Percentiles rank a stretch among this genome's conserved stretches.
These are phyloP conservation scores for Hydriomena furcata DNA, from an alignment of 2,888 invertebrate species.

Conservation along the genomic window DNA sequence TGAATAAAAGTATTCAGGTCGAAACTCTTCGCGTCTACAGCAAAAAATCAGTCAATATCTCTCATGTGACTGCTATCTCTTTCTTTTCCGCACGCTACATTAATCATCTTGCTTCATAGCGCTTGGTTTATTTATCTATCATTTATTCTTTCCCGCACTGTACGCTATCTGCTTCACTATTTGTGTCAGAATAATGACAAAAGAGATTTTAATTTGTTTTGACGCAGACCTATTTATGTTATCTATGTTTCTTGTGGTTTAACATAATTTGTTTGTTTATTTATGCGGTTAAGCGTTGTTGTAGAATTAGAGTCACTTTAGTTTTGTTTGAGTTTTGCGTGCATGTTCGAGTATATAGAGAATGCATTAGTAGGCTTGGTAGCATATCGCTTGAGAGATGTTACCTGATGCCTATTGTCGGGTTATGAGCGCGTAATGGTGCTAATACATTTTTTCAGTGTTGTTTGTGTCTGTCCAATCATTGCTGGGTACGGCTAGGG, in stretches of 20 bases:
- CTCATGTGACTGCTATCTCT: conserved; percentile 77
- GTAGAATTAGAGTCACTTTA: conserved; percentile 31
- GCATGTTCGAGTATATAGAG: conserved; percentile 57
- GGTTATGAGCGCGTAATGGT: conserved; percentile 33
- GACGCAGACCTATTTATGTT: conserved; percentile 1
- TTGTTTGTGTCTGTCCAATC: conserved; percentile 58
- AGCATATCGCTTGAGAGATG: conserved; percentile 79
- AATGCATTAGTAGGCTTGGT: conserved; percentile 50
- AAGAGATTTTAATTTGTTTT: conserved; percentile 2
- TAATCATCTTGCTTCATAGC: conserved; percentile 48
- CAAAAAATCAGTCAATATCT: conserved; percentile 71
- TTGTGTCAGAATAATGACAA: conserved; percentile 28
- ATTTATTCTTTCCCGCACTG: conserved; percentile 43
- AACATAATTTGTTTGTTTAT: conserved; percentile 29
- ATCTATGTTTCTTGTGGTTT: conserved; percentile 7
- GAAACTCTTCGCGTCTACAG: conserved; percentile 45
- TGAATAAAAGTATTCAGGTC: conserved; percentile 43
- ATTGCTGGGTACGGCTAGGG: conserved; percentile 71
- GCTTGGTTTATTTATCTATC: conserved; percentile 45
- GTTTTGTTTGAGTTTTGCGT: conserved; percentile 44
- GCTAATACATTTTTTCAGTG: conserved; percentile 25
- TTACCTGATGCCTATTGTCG: conserved; percentile 59
- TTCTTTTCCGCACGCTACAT: conserved; percentile 64
- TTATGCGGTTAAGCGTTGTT: conserved; percentile 21
- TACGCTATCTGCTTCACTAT: conserved; percentile 43